A percentile compares a stretch with the other conserved stretches of the same genome.
These are phyloP conservation scores for Aramus guarauna DNA, from an alignment of 2,113 vertebrate species.

Conservation along the genomic window DNA sequence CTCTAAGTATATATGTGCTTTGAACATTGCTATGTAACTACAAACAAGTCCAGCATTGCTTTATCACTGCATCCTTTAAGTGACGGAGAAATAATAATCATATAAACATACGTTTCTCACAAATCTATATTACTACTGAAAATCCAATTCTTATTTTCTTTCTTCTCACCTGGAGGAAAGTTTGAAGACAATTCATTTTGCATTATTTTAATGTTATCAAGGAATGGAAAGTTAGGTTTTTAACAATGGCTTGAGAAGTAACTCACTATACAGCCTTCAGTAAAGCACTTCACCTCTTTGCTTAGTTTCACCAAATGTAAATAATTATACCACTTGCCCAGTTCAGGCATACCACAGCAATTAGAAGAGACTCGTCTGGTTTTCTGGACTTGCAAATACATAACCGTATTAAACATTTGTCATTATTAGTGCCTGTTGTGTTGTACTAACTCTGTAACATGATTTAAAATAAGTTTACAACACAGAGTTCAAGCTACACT, in stretches of 20 bases:
- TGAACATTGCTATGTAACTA: background rate
- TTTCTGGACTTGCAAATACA: background rate
- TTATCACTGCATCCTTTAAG: background rate
- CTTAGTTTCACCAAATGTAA: background rate
- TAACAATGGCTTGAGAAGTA: background rate
- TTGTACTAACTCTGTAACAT: accelerated
- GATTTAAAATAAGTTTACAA: background rate
- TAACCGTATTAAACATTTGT: background rate
- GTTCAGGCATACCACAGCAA: background rate
- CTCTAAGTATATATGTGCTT: background rate
- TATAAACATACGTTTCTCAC: background rate
- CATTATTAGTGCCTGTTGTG: background rate
- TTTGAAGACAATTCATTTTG: background rate
- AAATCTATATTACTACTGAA: background rate
- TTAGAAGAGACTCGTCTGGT: background rate
- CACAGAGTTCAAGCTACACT: background rate
- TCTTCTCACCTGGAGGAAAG: background rate
- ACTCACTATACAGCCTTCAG: background rate
- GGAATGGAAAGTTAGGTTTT: background rate
- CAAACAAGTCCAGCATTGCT: background rate
- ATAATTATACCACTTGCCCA: background rate
- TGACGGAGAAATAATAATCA: background rate
- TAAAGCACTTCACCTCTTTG: background rate
- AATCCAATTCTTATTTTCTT: background rate
- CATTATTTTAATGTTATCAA: background rate